Evolutionary conservation across 2,797 vertebrate genomes (phyloP).

Genomic region (Acrossocheilus fasciatus): DNA sequence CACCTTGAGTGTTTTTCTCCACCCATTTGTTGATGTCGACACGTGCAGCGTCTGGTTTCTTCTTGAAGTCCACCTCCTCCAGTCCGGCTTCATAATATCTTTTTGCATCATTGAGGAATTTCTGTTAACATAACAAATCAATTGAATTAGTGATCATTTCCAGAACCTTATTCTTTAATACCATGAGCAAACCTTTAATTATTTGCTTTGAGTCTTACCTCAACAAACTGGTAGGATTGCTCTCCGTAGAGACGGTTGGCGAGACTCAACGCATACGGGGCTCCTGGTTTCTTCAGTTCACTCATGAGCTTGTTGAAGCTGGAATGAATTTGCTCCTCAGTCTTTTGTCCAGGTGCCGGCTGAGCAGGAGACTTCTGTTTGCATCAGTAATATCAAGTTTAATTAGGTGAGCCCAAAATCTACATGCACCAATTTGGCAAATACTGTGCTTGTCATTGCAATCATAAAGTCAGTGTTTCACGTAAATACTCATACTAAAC

Average conservation of each 20-base stretch:
- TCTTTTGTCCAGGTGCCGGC: conserved; percentile 41
- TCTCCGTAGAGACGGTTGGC: conserved; percentile 91
- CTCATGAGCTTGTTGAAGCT: conserved; percentile 71
- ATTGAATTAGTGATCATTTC: not conserved
- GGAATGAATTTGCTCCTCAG: conserved; percentile 66
- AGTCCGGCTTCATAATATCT: conserved; percentile 81
- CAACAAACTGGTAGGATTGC: conserved; percentile 80
- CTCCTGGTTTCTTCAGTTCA: conserved; percentile 76
- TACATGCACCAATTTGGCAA: not conserved
- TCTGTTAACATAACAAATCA: conserved; percentile 67
- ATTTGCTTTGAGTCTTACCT: conserved; percentile 71
- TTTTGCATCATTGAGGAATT: conserved; percentile 78
- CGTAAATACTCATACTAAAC: not conserved
- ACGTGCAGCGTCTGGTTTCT: conserved; percentile 72
- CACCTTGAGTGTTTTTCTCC: conserved; percentile 85
- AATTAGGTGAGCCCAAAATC: not conserved
- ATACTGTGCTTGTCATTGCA: too few species aligned
- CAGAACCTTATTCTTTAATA: not conserved
- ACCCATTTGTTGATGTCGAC: conserved; percentile 89
- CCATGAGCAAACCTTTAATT: not conserved
- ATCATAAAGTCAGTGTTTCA: not conserved
- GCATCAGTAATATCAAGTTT: not conserved
- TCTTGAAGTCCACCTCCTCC: conserved; percentile 82
- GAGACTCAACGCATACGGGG: conserved; percentile 79
- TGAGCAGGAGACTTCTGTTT: not conserved